These are phyloP conservation scores for Scolanthus callimorphus DNA, from an alignment of 92 coral and sea anemone species.

Conservation along the genomic window DNA sequence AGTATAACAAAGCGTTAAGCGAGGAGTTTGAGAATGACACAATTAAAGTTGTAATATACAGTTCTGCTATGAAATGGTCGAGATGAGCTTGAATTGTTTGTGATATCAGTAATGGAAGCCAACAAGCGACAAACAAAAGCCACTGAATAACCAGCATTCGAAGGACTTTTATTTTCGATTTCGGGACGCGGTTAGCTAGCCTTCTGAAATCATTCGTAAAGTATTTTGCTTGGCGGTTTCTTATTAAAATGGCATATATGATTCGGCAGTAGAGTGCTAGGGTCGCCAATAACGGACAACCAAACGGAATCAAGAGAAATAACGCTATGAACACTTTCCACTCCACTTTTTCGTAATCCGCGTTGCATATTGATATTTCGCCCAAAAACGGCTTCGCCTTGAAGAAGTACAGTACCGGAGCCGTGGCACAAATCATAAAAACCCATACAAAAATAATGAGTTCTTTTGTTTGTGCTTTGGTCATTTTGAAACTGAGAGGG, in stretches of 20 bases:
- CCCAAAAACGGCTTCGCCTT: slow-evolving; percentile 17
- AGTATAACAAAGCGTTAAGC: slow-evolving; percentile 67
- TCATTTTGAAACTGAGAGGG: slow-evolving; percentile 93
- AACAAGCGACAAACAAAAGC: slow-evolving; percentile 58
- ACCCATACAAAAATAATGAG: slow-evolving; percentile 88
- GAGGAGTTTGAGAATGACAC: slow-evolving; percentile 63
- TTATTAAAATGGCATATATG: slow-evolving; percentile 50
- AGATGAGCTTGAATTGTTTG: slow-evolving; percentile 39
- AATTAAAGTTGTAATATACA: slow-evolving; percentile 46
- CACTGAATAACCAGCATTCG: slow-evolving; percentile 83
- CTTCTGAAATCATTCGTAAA: slow-evolving; percentile 63
- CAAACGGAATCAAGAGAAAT: slow-evolving; percentile 66
- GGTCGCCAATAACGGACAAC: slow-evolving; percentile 70
- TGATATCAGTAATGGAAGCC: slow-evolving; percentile 64
- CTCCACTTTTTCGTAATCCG: slow-evolving; percentile 36
- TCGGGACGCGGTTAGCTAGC: slow-evolving; percentile 77
- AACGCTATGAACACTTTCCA: slow-evolving; percentile 65
- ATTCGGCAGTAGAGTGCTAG: slow-evolving; percentile 63
- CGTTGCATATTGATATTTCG: slow-evolving; percentile 27
- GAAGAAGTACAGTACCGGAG: slow-evolving; percentile 83
- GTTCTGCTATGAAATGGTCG: slow-evolving; percentile 8
- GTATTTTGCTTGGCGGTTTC: slow-evolving; percentile 70
- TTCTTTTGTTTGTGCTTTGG: slow-evolving; percentile 89
- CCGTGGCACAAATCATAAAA: slow-evolving; percentile 73
- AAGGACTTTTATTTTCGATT: slow-evolving; percentile 81